Evolutionary conservation across 2,888 invertebrate genomes (phyloP), one percentile per base, ranked within the genome.

Genomic region (Acleris laterana): DNA sequence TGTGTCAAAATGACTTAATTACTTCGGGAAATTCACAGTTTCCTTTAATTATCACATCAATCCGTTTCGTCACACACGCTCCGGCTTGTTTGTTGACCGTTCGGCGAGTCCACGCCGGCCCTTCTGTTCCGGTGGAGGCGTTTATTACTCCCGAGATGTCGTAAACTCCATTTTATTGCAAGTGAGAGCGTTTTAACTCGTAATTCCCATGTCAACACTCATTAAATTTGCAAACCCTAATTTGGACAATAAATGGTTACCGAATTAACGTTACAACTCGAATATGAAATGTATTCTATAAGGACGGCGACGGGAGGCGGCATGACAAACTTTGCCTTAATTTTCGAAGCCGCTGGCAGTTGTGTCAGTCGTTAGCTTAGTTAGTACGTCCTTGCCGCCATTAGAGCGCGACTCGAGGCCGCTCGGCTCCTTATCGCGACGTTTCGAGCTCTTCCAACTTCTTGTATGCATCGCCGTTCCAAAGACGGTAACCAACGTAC

Each of bases 1-100:
- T 82, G 78, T 83, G 84, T 87, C 85, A 85, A 87, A 89, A 89
- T 81, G 83, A 84, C 85, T 88, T 88, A 87, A 89, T 89, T 87
- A 85, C 83, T 81, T 82, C 75, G 80, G 81, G 73, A 83, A 83
- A 84, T 84, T 83, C 81, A 77, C 79, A 74, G 72, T 78, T 80
- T 78, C 78, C 78, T 80, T 80, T 81, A 83, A 84, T 82, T 70
- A 60, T 70, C 66, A 69, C 74, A 77, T 76, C 75, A 66, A 71
- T 71, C 69, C 70, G 71, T 73, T 70, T 69, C 71, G 73, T 72
- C 70, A 72, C 74, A 74, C 71, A 74, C 77, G 71, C 71, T 72
- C 75, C 66, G 72, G 78, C 77, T 78, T 78, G 76, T 79, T 79
- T 76, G 71, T 68, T 78, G 79, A 81, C 79, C 77, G 77, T 81